These are phyloP conservation scores for Chiroxiphia lanceolata DNA, from an alignment of 2,797 vertebrate genomes.

Conservation along the genomic window DNA sequence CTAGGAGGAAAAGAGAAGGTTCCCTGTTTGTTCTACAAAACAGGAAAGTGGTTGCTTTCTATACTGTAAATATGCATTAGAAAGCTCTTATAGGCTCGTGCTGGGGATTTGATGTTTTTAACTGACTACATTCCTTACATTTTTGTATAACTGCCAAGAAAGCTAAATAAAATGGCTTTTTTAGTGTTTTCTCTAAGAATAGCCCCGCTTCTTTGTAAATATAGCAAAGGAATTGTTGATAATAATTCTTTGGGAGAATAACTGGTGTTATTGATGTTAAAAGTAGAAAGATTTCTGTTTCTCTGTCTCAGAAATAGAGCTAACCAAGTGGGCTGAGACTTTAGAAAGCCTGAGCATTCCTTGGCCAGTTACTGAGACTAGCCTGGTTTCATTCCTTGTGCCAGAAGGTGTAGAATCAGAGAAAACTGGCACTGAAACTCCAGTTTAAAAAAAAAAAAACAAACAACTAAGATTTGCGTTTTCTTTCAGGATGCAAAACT, in stretches of 20 bases:
- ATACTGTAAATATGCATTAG: conserved; percentile 74
- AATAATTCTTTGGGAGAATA: conserved; percentile 69
- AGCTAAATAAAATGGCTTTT: conserved; percentile 84
- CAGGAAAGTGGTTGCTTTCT: conserved; percentile 69
- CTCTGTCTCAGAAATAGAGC: conserved; percentile 49
- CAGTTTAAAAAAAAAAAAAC: neutral
- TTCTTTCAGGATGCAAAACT: conserved; percentile 1
- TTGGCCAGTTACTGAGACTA: conserved; percentile 14
- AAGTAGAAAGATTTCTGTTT: conserved; percentile 62
- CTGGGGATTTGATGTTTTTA: conserved; percentile 77
- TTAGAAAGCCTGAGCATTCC: conserved; percentile 34
- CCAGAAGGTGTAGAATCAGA: conserved; percentile 16
- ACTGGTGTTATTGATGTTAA: conserved; percentile 67
- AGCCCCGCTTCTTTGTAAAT: conserved; percentile 72
- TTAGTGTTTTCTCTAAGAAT: conserved; percentile 74
- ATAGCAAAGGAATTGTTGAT: conserved; percentile 67
- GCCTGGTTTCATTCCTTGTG: neutral
- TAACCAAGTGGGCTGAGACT: conserved; percentile 23
- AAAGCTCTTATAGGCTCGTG: conserved; percentile 73
- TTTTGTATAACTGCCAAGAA: conserved; percentile 91
- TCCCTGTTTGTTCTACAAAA: conserved; percentile 56
- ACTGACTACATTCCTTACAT: conserved; percentile 86
- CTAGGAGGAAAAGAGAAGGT: conserved; percentile 50
- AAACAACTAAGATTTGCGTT: neutral
- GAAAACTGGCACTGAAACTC: neutral